Evolutionary conservation across 2,888 invertebrate species (phyloP).

Genomic region (Trissoscelio sp.): DNA sequence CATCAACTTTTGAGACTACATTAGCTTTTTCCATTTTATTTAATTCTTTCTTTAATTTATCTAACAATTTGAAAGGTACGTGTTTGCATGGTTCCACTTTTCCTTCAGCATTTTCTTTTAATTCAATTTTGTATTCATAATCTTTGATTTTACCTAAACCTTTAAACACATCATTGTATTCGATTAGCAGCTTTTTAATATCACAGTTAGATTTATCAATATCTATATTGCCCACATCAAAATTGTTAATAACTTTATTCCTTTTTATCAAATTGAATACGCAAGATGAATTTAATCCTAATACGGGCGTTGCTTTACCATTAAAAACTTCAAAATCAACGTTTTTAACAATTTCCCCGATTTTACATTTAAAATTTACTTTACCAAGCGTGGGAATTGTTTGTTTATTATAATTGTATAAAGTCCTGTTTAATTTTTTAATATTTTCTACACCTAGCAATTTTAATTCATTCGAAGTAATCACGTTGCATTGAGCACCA

Average conservation of each 20-base stretch:
- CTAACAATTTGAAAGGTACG: conserved; percentile 43
- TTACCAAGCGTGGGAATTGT: not conserved
- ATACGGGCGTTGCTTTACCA: not conserved
- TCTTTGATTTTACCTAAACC: conserved; percentile 57
- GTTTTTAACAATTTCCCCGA: conserved; percentile 18
- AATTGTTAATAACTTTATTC: not conserved
- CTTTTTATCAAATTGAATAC: not conserved
- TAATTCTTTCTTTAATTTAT: conserved; percentile 30
- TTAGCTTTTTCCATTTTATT: conserved; percentile 23
- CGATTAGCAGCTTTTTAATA: not conserved
- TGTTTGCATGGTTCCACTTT: conserved; percentile 58
- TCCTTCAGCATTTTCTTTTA: conserved; percentile 49
- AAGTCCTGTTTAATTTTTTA: conserved; percentile 12
- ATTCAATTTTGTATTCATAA: conserved; percentile 62
- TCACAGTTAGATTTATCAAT: not conserved
- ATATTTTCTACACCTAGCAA: conserved; percentile 17
- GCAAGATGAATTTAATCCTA: not conserved
- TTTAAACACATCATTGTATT: conserved; percentile 60
- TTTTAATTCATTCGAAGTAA: conserved; percentile 7
- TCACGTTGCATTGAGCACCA: conserved; percentile 46
- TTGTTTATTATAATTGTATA: conserved; percentile 1
- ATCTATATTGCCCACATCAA: not conserved
- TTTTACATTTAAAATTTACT: not conserved
- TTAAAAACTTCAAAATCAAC: conserved; percentile 15
- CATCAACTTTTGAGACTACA: conserved; percentile 27